Percentiles rank a stretch among this genome's conserved stretches.
Conservation (phyloP, 2,797 vertebrate genomes). For the Trachops cirrhosus region DNA sequence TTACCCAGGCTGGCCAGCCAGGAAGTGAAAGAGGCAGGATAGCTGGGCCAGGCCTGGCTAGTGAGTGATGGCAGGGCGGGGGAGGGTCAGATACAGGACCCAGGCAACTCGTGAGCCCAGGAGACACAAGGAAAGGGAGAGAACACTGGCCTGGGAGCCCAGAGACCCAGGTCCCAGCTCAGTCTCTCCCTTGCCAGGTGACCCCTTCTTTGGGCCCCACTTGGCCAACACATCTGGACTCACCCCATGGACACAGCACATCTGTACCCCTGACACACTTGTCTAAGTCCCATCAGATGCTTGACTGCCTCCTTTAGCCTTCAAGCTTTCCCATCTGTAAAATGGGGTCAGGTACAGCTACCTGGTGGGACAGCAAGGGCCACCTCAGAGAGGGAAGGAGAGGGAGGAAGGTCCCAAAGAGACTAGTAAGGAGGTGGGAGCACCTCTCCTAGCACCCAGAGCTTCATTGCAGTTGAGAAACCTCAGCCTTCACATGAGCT, state of each 20-base stretch:
- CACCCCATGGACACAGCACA: not conserved
- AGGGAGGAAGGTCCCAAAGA: not conserved
- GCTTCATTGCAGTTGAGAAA: not conserved
- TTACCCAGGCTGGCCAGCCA: not conserved
- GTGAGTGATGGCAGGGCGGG: not conserved
- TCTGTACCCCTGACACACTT: not conserved
- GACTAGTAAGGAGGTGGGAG: not conserved
- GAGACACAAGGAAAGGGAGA: not conserved
- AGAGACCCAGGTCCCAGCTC: not conserved
- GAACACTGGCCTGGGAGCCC: not conserved
- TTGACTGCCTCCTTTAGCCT: not conserved
- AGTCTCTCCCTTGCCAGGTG: not conserved
- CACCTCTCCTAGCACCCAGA: not conserved
- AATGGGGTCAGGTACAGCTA: not conserved
- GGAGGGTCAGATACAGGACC: not conserved
- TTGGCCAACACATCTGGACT: not conserved
- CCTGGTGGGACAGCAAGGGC: not conserved
- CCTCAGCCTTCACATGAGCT: not conserved
- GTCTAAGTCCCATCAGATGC: not conserved
- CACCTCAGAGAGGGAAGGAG: not conserved
- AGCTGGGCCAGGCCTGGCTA: not conserved
- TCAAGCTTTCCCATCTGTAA: not conserved
- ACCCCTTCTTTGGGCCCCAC: not conserved
- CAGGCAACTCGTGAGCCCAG: not conserved
- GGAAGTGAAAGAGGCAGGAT: slow-evolving; percentile 4